Conservation (phyloP, 2,888 invertebrate species). For the Dasysyrphus tricinctus region DNA sequence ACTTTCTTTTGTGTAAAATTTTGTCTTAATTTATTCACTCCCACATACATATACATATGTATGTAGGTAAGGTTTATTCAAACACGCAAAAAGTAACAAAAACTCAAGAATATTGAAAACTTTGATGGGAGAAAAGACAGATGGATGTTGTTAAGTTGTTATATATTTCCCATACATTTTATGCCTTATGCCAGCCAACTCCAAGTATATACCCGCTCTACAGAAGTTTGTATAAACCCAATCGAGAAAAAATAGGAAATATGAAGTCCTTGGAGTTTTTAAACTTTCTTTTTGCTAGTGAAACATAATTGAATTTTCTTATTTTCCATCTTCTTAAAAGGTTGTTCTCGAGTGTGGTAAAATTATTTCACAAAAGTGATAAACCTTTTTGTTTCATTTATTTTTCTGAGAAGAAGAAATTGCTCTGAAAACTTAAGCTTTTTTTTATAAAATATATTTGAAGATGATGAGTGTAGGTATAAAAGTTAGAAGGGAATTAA, state of each 20-base stretch:
- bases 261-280: constrained; percentile 20
- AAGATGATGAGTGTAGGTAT: no score
- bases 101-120: constrained; percentile 64
- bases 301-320: constrained; percentile 6
- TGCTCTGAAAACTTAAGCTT: background rate
- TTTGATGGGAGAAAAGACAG: constrained; percentile 67
- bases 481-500: no score
- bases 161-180: constrained; percentile 3
- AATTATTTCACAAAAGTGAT: background rate
- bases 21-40: constrained; percentile 35
- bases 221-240: background rate
- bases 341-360: background rate
- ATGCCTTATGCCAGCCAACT: background rate
- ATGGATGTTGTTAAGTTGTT: constrained; percentile 68
- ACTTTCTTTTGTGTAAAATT: background rate
- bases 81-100: constrained; percentile 59
- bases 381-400: background rate
- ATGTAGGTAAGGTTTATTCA: no score
- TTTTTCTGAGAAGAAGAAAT: background rate
- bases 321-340: background rate
- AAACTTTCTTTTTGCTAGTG: background rate
- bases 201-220: background rate
- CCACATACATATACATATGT: constrained; percentile 28
- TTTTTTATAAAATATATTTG: no score
- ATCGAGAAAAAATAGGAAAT: constrained; percentile 5